Conservation (phyloP, 2,113 vertebrate species). For the Capricornis sumatraensis region DNA sequence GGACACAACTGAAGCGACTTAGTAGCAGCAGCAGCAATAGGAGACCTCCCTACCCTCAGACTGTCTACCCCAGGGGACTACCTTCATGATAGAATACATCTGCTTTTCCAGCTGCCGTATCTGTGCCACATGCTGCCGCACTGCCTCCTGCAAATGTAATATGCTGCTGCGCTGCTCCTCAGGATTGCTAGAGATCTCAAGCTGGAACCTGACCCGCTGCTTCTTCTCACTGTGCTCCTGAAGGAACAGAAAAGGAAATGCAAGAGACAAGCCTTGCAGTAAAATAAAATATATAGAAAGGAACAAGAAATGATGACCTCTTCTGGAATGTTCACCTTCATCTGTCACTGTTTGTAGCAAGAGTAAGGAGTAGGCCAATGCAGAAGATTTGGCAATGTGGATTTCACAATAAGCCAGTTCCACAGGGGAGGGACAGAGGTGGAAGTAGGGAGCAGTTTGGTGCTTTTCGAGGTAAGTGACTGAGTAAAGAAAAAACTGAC, state of each 20-base stretch:
- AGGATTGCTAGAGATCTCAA: slow-evolving; percentile 98
- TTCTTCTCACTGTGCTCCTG: slow-evolving; percentile 99
- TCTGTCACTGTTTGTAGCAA: not conserved
- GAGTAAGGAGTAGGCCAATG: not conserved
- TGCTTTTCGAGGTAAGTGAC: not conserved
- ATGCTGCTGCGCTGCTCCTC: slow-evolving; percentile 99
- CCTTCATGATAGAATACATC: slow-evolving; percentile 96
- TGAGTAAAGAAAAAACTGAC: not conserved
- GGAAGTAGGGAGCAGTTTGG: not conserved
- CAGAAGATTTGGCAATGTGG: not conserved
- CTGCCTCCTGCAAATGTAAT: slow-evolving; percentile 94
- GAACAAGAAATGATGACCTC: not conserved
- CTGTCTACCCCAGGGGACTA: slow-evolving; percentile 40
- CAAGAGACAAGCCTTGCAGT: not conserved
- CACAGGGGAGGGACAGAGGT: not conserved
- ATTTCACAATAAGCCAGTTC: slow-evolving; percentile 27
- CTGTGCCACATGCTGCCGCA: slow-evolving; percentile 94
- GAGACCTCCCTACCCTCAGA: not conserved
- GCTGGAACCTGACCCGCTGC: slow-evolving; percentile 96
- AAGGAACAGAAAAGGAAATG: not conserved
- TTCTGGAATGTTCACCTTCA: slow-evolving; percentile 32
- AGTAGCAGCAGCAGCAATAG: not conserved
- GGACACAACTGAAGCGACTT: no score
- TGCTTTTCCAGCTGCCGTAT: slow-evolving; percentile 96
- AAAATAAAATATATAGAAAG: slow-evolving; percentile 6